These are phyloP conservation scores for Orussus abietinus DNA, from an alignment of 1,140 invertebrate species.

Conservation along the genomic window DNA sequence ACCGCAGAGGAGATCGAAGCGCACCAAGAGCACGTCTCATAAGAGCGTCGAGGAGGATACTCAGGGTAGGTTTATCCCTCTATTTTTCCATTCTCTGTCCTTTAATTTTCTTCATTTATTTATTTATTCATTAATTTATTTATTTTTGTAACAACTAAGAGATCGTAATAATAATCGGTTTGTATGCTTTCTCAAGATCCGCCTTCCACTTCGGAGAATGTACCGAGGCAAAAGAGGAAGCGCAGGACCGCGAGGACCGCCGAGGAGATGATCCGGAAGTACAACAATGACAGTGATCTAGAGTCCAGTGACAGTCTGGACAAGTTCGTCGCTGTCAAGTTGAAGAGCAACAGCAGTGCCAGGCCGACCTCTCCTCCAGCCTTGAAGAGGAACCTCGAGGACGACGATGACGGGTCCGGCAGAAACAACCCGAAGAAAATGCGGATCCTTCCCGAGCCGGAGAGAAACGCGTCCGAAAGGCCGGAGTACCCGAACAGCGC, in stretches of 20 bases:
- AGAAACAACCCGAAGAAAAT: constrained; percentile 5
- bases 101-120: constrained; percentile 2
- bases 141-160: no score
- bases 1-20: no score
- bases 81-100: no score
- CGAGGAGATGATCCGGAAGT: constrained; percentile 38
- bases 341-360: constrained; percentile 22
- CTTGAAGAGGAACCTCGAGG: constrained; percentile 31
- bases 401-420: constrained; percentile 17
- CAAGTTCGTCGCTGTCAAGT: constrained; percentile 23
- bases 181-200: no score
- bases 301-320: constrained; percentile 26
- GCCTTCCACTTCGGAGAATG: no score
- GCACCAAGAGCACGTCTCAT: no score
- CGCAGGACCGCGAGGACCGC: constrained; percentile 38
- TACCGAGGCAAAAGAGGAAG: no score
- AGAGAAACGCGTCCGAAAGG: constrained; percentile 10
- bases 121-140: constrained; percentile 8
- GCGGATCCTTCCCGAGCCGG: constrained; percentile 2
- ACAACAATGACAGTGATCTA: constrained; percentile 31
- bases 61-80: constrained; percentile 23
- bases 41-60: constrained; percentile 20
- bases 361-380: constrained; percentile 25
- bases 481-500: no score
- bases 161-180: no score